These are phyloP conservation scores for Hydrozoanthus tunicans DNA, from an alignment of 64 coral and sea anemone species.

Conservation along the genomic window DNA sequence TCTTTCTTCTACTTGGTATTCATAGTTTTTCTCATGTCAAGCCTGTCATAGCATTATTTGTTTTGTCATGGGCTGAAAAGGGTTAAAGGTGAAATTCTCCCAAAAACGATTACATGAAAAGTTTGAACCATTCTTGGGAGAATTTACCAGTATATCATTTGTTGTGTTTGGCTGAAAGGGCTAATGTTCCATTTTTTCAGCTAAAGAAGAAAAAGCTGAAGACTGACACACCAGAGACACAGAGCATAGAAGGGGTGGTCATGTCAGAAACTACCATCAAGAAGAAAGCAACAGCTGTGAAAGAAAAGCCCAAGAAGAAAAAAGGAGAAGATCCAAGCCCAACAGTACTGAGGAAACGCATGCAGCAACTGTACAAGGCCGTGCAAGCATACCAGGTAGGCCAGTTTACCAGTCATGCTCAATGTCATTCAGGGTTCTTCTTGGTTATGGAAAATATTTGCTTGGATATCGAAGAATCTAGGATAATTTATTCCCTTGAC, in stretches of 20 bases:
- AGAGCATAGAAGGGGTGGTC: constrained; percentile 8
- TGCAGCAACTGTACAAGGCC: constrained; percentile 87
- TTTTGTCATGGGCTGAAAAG: too few relatives aligned
- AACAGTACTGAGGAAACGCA: constrained; percentile 74
- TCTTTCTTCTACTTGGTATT: too few relatives aligned
- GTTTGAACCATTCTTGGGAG: too few relatives aligned
- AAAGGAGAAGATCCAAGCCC: constrained; percentile 72
- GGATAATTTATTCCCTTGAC: too few relatives aligned
- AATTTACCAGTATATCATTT: too few relatives aligned
- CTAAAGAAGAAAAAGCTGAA: constrained; percentile 70
- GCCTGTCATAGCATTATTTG: too few relatives aligned
- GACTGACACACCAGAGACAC: constrained; percentile 55
- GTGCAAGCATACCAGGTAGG: constrained; percentile 87
- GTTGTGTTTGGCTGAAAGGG: background rate
- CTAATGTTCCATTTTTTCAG: constrained; percentile 3
- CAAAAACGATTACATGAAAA: too few relatives aligned
- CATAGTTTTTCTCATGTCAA: too few relatives aligned
- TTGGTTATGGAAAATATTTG: too few relatives aligned
- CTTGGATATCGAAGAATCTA: too few relatives aligned
- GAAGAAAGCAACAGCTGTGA: constrained; percentile 67
- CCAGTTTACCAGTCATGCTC: background rate
- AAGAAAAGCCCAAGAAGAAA: constrained; percentile 78
- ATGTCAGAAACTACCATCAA: constrained; percentile 12
- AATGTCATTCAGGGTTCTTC: too few relatives aligned
- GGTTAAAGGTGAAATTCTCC: too few relatives aligned